Percentiles rank a stretch among this genome's conserved stretches.
phyloP scores from a whole-genome alignment of 2,888 invertebrate species.

The Sarcophaga subvicina region DNA sequence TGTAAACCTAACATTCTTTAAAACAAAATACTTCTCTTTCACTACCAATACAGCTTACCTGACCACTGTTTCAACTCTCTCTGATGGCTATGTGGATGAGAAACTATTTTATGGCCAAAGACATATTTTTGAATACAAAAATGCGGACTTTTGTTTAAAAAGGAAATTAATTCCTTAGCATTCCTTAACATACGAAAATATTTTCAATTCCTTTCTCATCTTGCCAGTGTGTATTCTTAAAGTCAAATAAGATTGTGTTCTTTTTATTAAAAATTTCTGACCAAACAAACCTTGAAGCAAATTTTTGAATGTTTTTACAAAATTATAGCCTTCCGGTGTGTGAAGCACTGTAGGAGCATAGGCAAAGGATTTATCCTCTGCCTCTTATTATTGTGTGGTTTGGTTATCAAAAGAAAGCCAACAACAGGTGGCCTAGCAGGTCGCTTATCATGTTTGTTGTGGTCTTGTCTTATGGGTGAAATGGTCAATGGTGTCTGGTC shows the following conservation, averaged over 20 bases:
- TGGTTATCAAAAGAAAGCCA: background rate
- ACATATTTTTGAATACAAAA: constrained; percentile 7
- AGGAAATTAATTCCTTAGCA: constrained; percentile 48
- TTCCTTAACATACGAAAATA: constrained; percentile 34
- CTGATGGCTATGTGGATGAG: too few species aligned
- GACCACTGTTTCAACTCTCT: too few species aligned
- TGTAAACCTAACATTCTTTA: too few species aligned
- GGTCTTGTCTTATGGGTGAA: background rate
- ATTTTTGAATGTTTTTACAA: background rate
- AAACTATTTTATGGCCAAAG: background rate
- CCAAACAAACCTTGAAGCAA: background rate
- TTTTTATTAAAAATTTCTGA: background rate
- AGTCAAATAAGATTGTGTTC: background rate
- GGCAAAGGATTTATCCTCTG: constrained; percentile 38
- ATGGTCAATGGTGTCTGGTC: background rate
- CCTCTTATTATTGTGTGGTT: background rate
- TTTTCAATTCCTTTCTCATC: background rate
- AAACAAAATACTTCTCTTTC: too few species aligned
- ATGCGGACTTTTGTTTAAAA: constrained; percentile 11
- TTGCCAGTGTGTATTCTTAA: background rate
- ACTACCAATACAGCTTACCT: too few species aligned
- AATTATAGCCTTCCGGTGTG: background rate
- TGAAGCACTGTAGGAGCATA: background rate
- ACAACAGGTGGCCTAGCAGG: constrained; percentile 53
- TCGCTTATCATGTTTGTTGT: constrained; percentile 24